phyloP scores from a whole-genome alignment of 1,140 invertebrate genomes.

The Bombus turneri region DNA sequence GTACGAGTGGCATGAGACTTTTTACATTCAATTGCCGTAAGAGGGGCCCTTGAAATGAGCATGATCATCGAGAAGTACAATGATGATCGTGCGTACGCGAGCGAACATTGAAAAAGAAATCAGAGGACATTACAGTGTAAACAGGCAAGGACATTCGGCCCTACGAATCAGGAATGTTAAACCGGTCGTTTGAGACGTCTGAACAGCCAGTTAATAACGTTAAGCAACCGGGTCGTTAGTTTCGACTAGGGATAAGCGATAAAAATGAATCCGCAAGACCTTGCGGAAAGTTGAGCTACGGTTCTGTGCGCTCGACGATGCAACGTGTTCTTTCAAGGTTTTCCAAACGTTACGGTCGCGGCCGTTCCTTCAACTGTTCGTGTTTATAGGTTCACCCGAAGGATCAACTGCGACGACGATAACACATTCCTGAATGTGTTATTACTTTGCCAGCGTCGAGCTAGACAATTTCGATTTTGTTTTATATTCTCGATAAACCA shows the following conservation, averaged over 20 bases:
- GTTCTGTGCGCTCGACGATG: neutral
- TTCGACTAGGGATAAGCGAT: conserved; percentile 17
- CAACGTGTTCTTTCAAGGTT: neutral
- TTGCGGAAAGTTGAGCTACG: neutral
- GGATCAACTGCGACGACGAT: neutral
- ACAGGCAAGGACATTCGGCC: conserved; percentile 43
- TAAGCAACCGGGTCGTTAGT: conserved; percentile 12
- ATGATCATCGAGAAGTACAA: conserved; percentile 1
- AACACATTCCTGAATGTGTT: neutral
- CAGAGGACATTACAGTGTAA: conserved; percentile 20
- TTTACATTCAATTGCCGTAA: conserved; percentile 43
- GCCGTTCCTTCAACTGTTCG: conserved; percentile 5
- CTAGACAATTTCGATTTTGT: no score
- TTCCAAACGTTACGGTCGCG: neutral
- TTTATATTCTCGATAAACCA: neutral
- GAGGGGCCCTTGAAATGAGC: conserved; percentile 42
- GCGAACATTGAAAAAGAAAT: conserved; percentile 3
- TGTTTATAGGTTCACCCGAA: neutral
- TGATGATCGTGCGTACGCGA: neutral
- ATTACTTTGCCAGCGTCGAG: neutral
- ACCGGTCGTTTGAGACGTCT: neutral
- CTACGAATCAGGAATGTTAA: conserved; percentile 45
- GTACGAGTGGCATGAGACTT: neutral
- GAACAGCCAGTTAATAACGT: conserved; percentile 35
- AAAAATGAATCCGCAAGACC: conserved; percentile 4